Evolutionary conservation across 92 coral and sea anemone species (phyloP).

Genomic region (Palythoa caribaeorum): DNA sequence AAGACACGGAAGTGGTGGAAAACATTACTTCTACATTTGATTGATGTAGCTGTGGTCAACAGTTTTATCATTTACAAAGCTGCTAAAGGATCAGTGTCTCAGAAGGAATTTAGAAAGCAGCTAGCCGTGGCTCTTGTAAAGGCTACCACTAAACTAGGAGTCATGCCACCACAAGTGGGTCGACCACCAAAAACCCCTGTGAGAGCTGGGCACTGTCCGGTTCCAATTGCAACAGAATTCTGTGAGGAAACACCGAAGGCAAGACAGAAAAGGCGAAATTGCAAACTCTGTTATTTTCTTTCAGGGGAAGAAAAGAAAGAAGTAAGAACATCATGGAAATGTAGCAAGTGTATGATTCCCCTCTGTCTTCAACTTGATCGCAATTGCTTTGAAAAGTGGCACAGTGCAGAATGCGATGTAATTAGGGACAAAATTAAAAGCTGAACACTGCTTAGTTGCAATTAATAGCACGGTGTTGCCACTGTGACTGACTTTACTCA

Average conservation of each 20-base stretch:
- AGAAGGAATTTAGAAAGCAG: background rate
- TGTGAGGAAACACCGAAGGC: background rate
- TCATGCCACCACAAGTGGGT: background rate
- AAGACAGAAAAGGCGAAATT: background rate
- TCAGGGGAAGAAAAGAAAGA: background rate
- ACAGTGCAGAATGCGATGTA: background rate
- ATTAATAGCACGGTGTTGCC: too few species aligned
- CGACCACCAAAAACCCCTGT: background rate
- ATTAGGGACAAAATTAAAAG: background rate
- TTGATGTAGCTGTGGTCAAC: background rate
- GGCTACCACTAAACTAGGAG: background rate
- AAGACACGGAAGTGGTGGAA: conserved; percentile 35
- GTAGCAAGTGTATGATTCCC: background rate
- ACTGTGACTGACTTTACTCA: too few species aligned
- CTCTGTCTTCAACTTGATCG: background rate
- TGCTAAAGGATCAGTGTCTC: conserved; percentile 22
- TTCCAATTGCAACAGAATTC: background rate
- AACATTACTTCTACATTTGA: background rate
- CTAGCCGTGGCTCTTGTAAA: background rate
- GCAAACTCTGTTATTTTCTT: background rate
- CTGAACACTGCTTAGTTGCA: too few species aligned
- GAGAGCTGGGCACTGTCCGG: background rate
- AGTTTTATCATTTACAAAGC: background rate
- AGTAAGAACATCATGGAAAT: background rate
- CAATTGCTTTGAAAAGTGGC: background rate